Evolutionary conservation across 2,797 vertebrate genomes (phyloP).

Genomic region (Hyperoplus lanceolatus): DNA sequence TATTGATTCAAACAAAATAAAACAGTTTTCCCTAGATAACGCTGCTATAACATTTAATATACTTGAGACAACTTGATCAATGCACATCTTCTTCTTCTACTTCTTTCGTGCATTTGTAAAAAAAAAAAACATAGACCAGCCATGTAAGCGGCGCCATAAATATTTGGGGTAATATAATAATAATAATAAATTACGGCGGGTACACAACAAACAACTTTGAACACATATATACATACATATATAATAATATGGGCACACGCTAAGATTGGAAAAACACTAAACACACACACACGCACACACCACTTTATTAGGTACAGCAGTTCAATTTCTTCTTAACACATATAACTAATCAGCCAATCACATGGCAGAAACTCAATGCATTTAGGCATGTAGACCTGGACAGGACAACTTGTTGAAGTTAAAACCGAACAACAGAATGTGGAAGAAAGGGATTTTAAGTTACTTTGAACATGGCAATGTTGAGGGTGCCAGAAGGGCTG

Average conservation of each 20-base stretch:
- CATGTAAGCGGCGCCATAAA: conserved; percentile 27
- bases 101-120: conserved; percentile 54
- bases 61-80: neutral
- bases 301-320: too few relatives aligned
- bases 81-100: too few relatives aligned
- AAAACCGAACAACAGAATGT: too few relatives aligned
- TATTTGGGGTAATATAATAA: conserved; percentile 2
- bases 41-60: neutral
- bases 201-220: conserved; percentile 7
- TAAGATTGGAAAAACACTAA: neutral
- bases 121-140: conserved; percentile 31
- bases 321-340: too few relatives aligned
- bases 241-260: too few relatives aligned
- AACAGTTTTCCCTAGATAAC: neutral
- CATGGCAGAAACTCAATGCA: too few relatives aligned
- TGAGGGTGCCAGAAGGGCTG: too few relatives aligned
- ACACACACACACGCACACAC: neutral
- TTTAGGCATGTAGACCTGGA: too few relatives aligned
- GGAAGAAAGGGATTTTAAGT: too few relatives aligned
- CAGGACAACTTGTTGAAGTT: too few relatives aligned
- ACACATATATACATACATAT: neutral
- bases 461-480: too few relatives aligned
- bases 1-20: conserved; percentile 9
- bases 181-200: neutral
- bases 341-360: too few relatives aligned